Conservation (phyloP, 2,797 vertebrate species). For the Florisuga fusca region DNA sequence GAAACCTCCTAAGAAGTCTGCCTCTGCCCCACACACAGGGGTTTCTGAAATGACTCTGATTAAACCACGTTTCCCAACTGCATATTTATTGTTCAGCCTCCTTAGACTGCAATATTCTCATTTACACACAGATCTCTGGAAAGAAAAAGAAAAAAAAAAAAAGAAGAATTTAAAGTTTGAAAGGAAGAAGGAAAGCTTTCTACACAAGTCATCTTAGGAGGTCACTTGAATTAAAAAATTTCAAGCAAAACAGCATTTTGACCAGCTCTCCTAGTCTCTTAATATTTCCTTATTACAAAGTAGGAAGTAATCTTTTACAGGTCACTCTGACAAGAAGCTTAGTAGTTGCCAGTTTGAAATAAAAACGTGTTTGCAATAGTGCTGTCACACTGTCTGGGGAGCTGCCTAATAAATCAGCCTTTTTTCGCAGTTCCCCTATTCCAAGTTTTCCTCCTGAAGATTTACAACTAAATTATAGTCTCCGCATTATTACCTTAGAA, state of each 20-base stretch:
- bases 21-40: background rate
- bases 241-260: background rate
- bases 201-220: background rate
- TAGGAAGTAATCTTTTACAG: conserved; percentile 24
- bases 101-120: background rate
- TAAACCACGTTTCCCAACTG: background rate
- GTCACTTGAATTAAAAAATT: background rate
- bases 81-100: background rate
- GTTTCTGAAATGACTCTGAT: background rate
- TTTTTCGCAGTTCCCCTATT: background rate
- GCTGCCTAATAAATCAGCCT: conserved; percentile 2
- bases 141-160: background rate
- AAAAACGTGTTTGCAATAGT: background rate
- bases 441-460: background rate
- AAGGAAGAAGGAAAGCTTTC: background rate
- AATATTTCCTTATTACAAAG: background rate
- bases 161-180: background rate
- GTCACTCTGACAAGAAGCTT: conserved; percentile 13
- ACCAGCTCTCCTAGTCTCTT: background rate
- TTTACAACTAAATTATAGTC: background rate
- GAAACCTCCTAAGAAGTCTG: background rate
- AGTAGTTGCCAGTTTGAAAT: background rate
- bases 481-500: background rate
- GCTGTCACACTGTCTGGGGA: conserved; percentile 7
- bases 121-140: background rate